These are phyloP conservation scores for Scolopax rusticola DNA, from an alignment of 2,797 vertebrate genomes.

Conservation along the genomic window DNA sequence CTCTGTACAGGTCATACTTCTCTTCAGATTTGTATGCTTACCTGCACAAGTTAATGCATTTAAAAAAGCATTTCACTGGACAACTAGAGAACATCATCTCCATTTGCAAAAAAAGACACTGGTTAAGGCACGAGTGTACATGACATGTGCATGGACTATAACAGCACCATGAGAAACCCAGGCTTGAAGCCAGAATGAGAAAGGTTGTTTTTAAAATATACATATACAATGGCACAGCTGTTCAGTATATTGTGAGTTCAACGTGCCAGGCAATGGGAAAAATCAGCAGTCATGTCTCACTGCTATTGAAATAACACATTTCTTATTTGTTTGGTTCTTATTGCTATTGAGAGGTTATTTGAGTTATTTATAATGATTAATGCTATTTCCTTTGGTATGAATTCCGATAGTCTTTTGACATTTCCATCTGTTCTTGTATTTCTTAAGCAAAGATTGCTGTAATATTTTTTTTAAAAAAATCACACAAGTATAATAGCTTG, in stretches of 20 bases:
- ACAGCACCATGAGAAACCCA: not conserved
- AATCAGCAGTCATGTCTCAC: not conserved
- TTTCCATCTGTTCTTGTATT: slow-evolving; percentile 36
- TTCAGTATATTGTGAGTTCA: not conserved
- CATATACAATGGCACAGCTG: not conserved
- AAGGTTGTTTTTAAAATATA: not conserved
- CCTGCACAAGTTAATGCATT: not conserved
- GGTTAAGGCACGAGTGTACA: not conserved
- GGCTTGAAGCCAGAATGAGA: not conserved
- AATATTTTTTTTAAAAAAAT: not conserved
- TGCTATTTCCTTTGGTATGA: slow-evolving; percentile 34
- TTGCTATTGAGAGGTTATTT: slow-evolving; percentile 15
- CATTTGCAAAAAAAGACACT: not conserved
- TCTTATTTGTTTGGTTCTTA: slow-evolving; percentile 24
- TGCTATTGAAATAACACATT: slow-evolving; percentile 8
- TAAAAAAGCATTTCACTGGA: not conserved
- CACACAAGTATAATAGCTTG: slow-evolving; percentile 18
- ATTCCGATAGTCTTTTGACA: slow-evolving; percentile 58
- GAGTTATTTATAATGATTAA: slow-evolving; percentile 18
- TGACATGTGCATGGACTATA: not conserved
- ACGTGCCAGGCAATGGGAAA: not conserved
- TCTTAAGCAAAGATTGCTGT: slow-evolving; percentile 55
- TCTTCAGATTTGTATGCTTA: not conserved
- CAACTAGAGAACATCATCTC: not conserved
- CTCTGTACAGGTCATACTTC: not conserved